Conservation (phyloP, 1,140 invertebrate species). For the Epicauta chinensis region DNA sequence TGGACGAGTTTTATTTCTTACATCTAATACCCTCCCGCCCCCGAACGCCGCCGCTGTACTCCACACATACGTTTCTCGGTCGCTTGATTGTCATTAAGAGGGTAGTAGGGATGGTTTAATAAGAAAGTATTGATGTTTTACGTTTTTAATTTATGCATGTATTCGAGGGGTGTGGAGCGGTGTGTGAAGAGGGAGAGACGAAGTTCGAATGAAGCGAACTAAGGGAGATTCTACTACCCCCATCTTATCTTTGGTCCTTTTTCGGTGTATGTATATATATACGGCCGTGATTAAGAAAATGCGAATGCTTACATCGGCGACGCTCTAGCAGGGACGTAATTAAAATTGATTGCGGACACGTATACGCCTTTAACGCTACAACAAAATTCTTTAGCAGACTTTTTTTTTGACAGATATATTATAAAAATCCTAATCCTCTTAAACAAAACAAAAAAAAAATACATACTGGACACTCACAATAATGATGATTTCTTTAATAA, state of each 20-base stretch:
- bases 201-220: neutral
- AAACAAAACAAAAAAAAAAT: too few species aligned
- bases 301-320: constrained; percentile 24
- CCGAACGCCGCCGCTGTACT: constrained; percentile 11
- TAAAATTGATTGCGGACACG: constrained; percentile 23
- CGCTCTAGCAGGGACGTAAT: constrained; percentile 21
- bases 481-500: too few species aligned
- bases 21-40: constrained; percentile 14
- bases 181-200: neutral
- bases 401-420: too few species aligned
- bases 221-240: neutral
- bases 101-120: constrained; percentile 27
- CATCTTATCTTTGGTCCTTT: constrained; percentile 18
- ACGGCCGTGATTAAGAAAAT: constrained; percentile 28
- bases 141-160: constrained; percentile 39
- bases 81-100: constrained; percentile 31
- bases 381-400: too few species aligned
- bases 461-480: too few species aligned
- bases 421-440: too few species aligned
- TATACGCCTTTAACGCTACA: too few species aligned
- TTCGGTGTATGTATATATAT: neutral
- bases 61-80: constrained; percentile 24
- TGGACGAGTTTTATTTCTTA: constrained; percentile 11
- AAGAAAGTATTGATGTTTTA: constrained; percentile 39
- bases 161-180: constrained; percentile 12